Percentiles rank a stretch among this genome's conserved stretches.
These are phyloP conservation scores for Callosobruchus maculatus DNA, from an alignment of 2,888 invertebrate genomes.

Conservation along the genomic window DNA sequence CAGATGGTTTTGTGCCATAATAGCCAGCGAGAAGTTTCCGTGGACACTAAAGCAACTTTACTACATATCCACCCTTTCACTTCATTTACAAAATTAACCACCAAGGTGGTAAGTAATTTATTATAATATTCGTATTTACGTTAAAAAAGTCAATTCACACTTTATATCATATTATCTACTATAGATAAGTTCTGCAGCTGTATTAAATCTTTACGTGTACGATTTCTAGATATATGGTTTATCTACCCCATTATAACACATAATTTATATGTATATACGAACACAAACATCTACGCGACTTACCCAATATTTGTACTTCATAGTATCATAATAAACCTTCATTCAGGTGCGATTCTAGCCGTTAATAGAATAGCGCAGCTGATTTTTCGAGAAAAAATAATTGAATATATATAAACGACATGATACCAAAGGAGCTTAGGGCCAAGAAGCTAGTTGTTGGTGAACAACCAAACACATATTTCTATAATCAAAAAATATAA, in stretches of 20 bases:
- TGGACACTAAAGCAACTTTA: too few relatives aligned
- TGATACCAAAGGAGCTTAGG: too few relatives aligned
- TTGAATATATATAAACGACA: too few relatives aligned
- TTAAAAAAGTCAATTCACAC: neutral
- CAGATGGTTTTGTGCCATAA: too few relatives aligned
- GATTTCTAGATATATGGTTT: neutral
- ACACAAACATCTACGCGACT: neutral
- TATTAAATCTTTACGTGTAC: neutral
- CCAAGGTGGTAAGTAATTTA: neutral
- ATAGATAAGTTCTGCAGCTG: neutral
- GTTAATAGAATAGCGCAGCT: neutral
- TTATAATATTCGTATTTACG: neutral
- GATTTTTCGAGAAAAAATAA: neutral
- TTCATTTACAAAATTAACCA: too few relatives aligned
- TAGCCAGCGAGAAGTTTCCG: too few relatives aligned
- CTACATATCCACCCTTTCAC: too few relatives aligned
- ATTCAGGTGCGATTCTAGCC: neutral
- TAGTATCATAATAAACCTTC: neutral
- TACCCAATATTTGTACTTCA: neutral
- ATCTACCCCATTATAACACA: neutral
- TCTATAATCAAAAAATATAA: too few relatives aligned
- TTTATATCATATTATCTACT: neutral
- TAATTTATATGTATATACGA: neutral
- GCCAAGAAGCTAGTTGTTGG: too few relatives aligned
- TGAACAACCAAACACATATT: too few relatives aligned